Conservation (phyloP, 1,140 invertebrate genomes). For the Leptinotarsa defecta region DNA sequence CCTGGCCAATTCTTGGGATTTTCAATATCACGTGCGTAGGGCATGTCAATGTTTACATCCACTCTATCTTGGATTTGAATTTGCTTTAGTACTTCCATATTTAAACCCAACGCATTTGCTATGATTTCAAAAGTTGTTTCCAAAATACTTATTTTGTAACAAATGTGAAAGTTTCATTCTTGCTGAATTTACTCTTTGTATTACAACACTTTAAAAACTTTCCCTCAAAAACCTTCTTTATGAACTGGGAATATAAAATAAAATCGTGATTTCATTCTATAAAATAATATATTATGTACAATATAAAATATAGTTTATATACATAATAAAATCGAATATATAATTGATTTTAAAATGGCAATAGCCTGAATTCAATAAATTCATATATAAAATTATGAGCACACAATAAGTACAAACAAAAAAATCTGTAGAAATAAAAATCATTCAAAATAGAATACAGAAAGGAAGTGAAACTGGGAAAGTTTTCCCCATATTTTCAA, state of each 20-base stretch:
- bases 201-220: not conserved
- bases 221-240: not conserved
- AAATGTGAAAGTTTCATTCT: not conserved
- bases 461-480: no score
- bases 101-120: no score
- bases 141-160: not conserved
- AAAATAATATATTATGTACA: constrained; percentile 34
- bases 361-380: constrained; percentile 27
- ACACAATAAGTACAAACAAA: constrained; percentile 14
- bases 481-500: no score
- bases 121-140: no score
- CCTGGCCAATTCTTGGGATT: no score
- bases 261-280: not conserved
- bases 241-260: not conserved
- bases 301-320: constrained; percentile 38
- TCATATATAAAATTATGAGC: constrained; percentile 23
- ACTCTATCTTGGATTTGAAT: no score
- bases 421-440: not conserved
- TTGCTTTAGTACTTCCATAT: no score
- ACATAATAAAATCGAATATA: constrained; percentile 33
- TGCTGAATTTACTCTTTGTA: not conserved
- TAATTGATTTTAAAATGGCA: constrained; percentile 26
- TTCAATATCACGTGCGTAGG: no score
- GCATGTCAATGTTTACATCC: no score
- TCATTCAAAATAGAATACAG: not conserved